Conservation (phyloP, 2,888 invertebrate genomes). For the Archips xylosteana region DNA sequence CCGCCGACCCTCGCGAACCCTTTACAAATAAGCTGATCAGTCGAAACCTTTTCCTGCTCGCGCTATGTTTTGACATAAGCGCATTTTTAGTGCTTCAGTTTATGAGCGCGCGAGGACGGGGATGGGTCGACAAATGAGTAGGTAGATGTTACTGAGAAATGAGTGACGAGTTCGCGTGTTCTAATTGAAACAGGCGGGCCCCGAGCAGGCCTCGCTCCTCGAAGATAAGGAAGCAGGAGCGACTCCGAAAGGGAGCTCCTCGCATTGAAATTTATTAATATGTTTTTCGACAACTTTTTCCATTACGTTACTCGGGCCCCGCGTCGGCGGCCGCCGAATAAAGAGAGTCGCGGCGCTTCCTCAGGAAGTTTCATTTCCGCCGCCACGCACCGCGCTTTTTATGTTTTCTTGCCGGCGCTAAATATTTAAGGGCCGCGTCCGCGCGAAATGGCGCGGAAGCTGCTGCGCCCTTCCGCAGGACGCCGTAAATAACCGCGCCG, state of each 20-base stretch:
- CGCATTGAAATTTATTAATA: slow-evolving; percentile 39
- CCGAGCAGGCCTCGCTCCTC: not conserved
- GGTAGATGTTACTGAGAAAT: not conserved
- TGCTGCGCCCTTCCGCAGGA: slow-evolving; percentile 18
- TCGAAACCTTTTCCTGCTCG: not conserved
- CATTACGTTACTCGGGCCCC: slow-evolving; percentile 22
- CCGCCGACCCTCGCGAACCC: slow-evolving; percentile 3
- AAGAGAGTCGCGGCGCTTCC: slow-evolving; percentile 42
- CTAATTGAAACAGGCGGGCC: not conserved
- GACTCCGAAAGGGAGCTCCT: not conserved
- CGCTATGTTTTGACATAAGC: not conserved
- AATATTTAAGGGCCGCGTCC: slow-evolving; percentile 28
- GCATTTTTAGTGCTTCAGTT: slow-evolving; percentile 3
- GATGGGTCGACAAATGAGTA: not conserved
- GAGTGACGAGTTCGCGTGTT: not conserved
- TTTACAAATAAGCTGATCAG: slow-evolving; percentile 5
- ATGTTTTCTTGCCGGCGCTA: slow-evolving; percentile 18
- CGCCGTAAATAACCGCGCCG: slow-evolving; percentile 21
- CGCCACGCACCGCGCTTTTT: slow-evolving; percentile 27
- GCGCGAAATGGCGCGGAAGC: slow-evolving; percentile 22
- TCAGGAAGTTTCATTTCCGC: slow-evolving; percentile 54
- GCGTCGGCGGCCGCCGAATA: slow-evolving; percentile 24
- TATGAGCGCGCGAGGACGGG: not conserved
- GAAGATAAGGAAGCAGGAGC: not conserved
- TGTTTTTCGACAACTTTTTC: slow-evolving; percentile 40